Evolutionary conservation across 2,888 invertebrate genomes (phyloP), one percentile per base, ranked within the genome.

Genomic region (Heliconius ethilla): DNA sequence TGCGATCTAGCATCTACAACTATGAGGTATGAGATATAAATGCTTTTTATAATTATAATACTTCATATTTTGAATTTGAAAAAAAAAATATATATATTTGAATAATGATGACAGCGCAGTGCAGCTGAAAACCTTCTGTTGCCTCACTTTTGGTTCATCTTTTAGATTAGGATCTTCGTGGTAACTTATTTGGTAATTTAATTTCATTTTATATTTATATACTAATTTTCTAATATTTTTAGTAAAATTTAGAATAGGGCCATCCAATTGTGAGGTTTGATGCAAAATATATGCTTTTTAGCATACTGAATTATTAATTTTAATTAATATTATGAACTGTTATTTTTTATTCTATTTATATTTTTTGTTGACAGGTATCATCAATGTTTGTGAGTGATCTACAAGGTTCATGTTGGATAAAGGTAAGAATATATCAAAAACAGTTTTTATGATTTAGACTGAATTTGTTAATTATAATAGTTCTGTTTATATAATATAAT

Each of bases 121-220:
- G 94, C 94, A 94, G 86, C 94, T 89, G 94, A 94, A 89, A 88
- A 90, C 89, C 87, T 83, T 88, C 85, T 84, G 91, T 91, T 89
- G 88, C 82, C 89, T 90, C 89, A 87, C 89, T 81, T 65, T 74
- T 77, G 86, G 88, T 81, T 82, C 59, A 76, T 40, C 25, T 75
- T 77, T 75, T 72, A 90, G 87, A 84, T 4, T 92, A 92, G 92
- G 91, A 87, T 25, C 78, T 72, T 83, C 83, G 82, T 76, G 80
- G 37, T 62, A 78, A 78, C n/a, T 70, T 66, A 27, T 75, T 13
- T 70, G 27, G 70, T 25, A 33, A 67, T 67, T 75, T 77, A 74
- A 75, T 45, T 40, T 66, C 40, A 75, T 78, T 79, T 78, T 77
- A 51, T 51, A 22, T 51, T 22, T 0, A 51, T 18, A 22, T 3